Percentiles rank a stretch among this genome's conserved stretches.
Evolutionary conservation across 2,888 invertebrate genomes (phyloP).

Genomic region (Sarcophaga carnaria): DNA sequence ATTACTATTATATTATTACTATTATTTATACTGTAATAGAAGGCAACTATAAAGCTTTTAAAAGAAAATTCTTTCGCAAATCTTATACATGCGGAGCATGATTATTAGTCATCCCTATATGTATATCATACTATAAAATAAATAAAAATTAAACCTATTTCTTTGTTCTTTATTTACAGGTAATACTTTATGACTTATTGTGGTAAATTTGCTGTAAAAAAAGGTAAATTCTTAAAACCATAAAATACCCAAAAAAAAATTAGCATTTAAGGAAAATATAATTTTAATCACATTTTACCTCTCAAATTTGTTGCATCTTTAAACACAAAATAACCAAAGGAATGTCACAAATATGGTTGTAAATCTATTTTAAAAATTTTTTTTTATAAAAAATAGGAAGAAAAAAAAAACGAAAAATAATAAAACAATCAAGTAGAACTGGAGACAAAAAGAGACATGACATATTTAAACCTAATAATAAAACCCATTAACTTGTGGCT

Average conservation of each 20-base stretch:
- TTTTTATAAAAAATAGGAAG: not conserved
- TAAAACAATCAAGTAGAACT: too few relatives aligned
- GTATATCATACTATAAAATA: too few relatives aligned
- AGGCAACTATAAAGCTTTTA: too few relatives aligned
- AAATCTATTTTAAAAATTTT: not conserved
- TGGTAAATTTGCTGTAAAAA: not conserved
- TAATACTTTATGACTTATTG: constrained; percentile 42
- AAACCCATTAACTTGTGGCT: constrained; percentile 55
- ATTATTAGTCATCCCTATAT: too few relatives aligned
- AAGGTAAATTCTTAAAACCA: constrained; percentile 20
- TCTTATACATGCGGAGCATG: too few relatives aligned
- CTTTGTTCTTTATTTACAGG: constrained; percentile 43
- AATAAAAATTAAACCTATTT: too few relatives aligned
- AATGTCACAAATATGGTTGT: not conserved
- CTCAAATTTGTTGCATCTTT: not conserved
- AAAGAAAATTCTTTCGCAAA: too few relatives aligned
- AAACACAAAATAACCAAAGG: not conserved
- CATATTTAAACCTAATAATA: not conserved
- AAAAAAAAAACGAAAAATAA: not conserved
- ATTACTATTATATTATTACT: too few relatives aligned
- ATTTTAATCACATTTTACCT: constrained; percentile 19
- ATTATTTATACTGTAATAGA: too few relatives aligned
- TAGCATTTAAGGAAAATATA: not conserved
- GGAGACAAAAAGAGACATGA: not conserved
- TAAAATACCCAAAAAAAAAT: constrained; percentile 5